Conservation (phyloP, 1,140 invertebrate species). For the Drosophila mauritiana region DNA sequence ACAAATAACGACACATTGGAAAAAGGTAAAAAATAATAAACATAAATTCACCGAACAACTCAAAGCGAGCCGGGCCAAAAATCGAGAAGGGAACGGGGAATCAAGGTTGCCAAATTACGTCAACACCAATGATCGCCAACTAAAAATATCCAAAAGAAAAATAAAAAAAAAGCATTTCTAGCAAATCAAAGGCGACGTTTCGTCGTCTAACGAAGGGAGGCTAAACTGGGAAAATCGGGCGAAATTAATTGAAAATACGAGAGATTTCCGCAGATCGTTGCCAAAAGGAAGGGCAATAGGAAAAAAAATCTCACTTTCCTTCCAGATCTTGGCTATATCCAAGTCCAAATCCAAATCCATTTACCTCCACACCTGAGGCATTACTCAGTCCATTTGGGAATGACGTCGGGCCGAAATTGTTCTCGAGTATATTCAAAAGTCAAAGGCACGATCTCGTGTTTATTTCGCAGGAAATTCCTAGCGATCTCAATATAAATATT, state of each 20-base stretch:
- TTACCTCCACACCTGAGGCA: slow-evolving; percentile 40
- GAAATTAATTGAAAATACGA: slow-evolving; percentile 71
- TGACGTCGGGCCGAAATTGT: slow-evolving; percentile 53
- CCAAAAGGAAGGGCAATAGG: slow-evolving; percentile 43
- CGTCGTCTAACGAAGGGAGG: slow-evolving; percentile 46
- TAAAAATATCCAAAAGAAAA: slow-evolving; percentile 62
- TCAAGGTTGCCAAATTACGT: slow-evolving; percentile 82
- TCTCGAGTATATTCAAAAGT: slow-evolving; percentile 71
- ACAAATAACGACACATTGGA: slow-evolving; percentile 77
- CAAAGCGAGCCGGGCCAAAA: slow-evolving; percentile 32
- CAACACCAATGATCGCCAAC: slow-evolving; percentile 73
- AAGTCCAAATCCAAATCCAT: slow-evolving; percentile 27
- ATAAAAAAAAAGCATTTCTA: slow-evolving; percentile 36
- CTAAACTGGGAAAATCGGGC: slow-evolving; percentile 34
- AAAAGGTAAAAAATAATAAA: slow-evolving; percentile 83
- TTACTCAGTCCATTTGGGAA: slow-evolving; percentile 36
- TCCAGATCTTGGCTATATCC: slow-evolving; percentile 25
- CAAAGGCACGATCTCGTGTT: slow-evolving; percentile 61
- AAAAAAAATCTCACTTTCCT: slow-evolving; percentile 37
- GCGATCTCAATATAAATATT: slow-evolving; percentile 75
- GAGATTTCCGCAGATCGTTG: slow-evolving; percentile 68
- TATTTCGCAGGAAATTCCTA: slow-evolving; percentile 62
- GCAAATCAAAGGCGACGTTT: slow-evolving; percentile 78
- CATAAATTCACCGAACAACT: slow-evolving; percentile 66
- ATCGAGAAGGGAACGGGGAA: slow-evolving; percentile 54